These are phyloP conservation scores for Tiphia femorata DNA, from an alignment of 2,888 invertebrate species.

Conservation along the genomic window DNA sequence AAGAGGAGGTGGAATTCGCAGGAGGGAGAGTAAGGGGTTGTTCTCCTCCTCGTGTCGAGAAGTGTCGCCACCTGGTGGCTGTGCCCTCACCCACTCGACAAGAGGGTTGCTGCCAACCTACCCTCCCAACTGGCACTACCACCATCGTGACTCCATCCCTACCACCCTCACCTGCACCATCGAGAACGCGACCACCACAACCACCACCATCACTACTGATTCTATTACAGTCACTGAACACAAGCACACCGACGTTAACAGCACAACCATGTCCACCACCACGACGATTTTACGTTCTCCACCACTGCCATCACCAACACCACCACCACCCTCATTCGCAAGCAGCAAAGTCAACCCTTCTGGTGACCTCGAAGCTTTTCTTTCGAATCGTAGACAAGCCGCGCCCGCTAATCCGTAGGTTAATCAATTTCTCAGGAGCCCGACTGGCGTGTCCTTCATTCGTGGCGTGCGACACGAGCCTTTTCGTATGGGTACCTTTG, in stretches of 20 bases:
- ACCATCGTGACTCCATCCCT: too few relatives aligned
- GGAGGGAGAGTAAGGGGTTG: not conserved
- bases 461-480: not conserved
- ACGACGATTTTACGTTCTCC: not conserved
- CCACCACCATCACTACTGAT: conserved; percentile 26
- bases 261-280: not conserved
- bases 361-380: conserved; percentile 11
- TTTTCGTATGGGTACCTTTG: too few relatives aligned
- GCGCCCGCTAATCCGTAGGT: conserved; percentile 50
- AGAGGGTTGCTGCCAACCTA: conserved; percentile 41
- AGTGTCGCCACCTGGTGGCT: conserved; percentile 45
- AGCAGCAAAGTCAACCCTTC: too few relatives aligned
- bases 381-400: conserved; percentile 41
- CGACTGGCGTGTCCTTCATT: not conserved
- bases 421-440: conserved; percentile 43
- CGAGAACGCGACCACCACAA: conserved; percentile 17
- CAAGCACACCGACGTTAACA: too few relatives aligned
- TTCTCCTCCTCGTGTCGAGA: conserved; percentile 9
- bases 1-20: not conserved
- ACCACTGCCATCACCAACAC: conserved; percentile 14
- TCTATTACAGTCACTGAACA: too few relatives aligned
- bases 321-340: conserved; percentile 3
- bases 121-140: conserved; percentile 1
- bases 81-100: conserved; percentile 37
- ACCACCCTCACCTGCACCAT: conserved; percentile 17